phyloP scores from a whole-genome alignment of 1,140 invertebrate species.

The Zaprionus tsacasi region DNA sequence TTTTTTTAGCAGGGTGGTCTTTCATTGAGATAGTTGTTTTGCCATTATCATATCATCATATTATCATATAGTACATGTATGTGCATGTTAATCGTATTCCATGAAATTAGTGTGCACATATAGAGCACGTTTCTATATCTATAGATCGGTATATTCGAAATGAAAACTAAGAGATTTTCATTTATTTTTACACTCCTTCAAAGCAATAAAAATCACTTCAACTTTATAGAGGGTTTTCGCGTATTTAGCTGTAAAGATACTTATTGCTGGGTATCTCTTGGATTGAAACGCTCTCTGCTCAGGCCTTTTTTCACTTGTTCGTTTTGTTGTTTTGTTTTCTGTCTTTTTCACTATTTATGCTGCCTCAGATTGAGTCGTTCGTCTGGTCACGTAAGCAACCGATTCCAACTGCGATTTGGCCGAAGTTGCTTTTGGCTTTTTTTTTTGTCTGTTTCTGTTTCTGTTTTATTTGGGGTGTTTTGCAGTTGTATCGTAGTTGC shows the following conservation, averaged over 20 bases:
- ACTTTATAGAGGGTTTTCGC: too few relatives aligned
- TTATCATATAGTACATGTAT: background rate
- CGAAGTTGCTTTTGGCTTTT: conserved; percentile 36
- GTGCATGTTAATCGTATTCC: background rate
- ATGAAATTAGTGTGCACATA: background rate
- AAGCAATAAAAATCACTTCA: background rate
- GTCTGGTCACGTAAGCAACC: conserved; percentile 64
- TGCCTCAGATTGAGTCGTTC: conserved; percentile 45
- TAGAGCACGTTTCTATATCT: background rate
- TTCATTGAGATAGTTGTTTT: background rate
- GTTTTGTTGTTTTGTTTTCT: conserved; percentile 19
- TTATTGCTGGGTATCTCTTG: background rate
- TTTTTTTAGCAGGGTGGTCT: background rate
- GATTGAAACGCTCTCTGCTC: too few relatives aligned
- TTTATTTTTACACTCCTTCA: background rate
- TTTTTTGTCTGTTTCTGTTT: background rate
- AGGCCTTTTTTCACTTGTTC: conserved; percentile 4
- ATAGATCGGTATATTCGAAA: too few relatives aligned
- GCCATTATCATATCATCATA: background rate
- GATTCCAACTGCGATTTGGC: conserved; percentile 42
- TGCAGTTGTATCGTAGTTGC: background rate
- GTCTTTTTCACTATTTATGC: conserved; percentile 35
- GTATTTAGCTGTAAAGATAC: background rate
- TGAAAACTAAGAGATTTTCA: too few relatives aligned
- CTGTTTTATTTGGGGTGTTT: conserved; percentile 3